phyloP scores from a whole-genome alignment of 2,888 invertebrate genomes.

The Agrotis ipsilon region DNA sequence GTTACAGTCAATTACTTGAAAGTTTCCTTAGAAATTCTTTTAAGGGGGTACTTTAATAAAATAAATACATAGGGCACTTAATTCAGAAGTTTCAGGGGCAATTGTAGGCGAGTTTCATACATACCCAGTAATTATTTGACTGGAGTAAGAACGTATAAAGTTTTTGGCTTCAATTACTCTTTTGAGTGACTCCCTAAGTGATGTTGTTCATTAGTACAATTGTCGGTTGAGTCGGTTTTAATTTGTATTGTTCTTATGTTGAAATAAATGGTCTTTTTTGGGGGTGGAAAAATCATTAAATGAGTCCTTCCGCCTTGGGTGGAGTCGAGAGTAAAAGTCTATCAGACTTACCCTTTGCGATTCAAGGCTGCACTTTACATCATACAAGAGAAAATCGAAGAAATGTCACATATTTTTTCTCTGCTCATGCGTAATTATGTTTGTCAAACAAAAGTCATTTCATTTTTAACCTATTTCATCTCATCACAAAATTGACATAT shows the following conservation, averaged over 20 bases:
- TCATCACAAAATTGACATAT: conserved; percentile 8
- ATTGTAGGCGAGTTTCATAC: conserved; percentile 58
- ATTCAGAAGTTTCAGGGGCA: conserved; percentile 37
- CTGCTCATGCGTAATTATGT: too few species aligned
- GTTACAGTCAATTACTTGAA: conserved; percentile 55
- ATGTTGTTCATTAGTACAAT: conserved; percentile 74
- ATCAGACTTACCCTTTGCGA: too few species aligned
- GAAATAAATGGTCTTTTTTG: too few species aligned
- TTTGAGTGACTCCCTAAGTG: conserved; percentile 64
- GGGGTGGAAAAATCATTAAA: too few species aligned
- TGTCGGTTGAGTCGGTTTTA: conserved; percentile 58
- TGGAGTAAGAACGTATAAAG: conserved; percentile 71
- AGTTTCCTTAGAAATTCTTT: conserved; percentile 44
- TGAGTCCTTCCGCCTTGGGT: too few species aligned
- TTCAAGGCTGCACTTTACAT: too few species aligned
- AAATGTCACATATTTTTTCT: too few species aligned
- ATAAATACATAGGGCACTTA: conserved; percentile 52
- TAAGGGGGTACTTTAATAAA: conserved; percentile 34
- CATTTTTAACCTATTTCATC: neutral
- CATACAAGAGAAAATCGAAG: too few species aligned
- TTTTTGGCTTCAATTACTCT: conserved; percentile 75
- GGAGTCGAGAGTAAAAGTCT: too few species aligned
- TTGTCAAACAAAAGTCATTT: too few species aligned
- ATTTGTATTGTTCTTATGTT: conserved; percentile 6
- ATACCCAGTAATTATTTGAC: conserved; percentile 66